phyloP scores from a whole-genome alignment of 2,888 invertebrate species.

The Tholera decimalis region DNA sequence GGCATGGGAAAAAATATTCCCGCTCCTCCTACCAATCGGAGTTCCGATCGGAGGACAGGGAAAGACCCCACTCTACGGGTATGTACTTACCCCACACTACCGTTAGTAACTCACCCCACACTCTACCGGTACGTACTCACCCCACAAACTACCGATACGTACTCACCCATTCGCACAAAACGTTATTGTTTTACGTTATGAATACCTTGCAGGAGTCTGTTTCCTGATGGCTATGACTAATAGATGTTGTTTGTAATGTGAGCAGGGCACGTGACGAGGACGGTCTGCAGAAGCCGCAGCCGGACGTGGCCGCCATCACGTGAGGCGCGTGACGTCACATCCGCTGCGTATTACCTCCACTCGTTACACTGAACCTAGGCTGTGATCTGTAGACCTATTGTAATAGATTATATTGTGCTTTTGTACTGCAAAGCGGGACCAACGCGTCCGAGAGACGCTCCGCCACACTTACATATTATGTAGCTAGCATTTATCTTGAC shows the following conservation, averaged over 20 bases:
- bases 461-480: slow-evolving; percentile 12
- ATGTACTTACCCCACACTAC: neutral
- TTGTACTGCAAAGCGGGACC: slow-evolving; percentile 81
- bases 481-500: slow-evolving; percentile 58
- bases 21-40: too few relatives aligned
- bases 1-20: too few relatives aligned
- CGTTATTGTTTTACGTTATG: too few relatives aligned
- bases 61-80: neutral
- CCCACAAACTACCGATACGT: neutral
- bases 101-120: slow-evolving; percentile 75
- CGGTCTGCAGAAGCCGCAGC: slow-evolving; percentile 78
- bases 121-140: slow-evolving; percentile 71
- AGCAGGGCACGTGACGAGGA: slow-evolving; percentile 87
- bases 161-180: too few relatives aligned
- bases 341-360: slow-evolving; percentile 69
- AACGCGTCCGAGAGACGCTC: slow-evolving; percentile 65
- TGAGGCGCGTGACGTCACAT: slow-evolving; percentile 32
- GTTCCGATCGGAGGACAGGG: too few relatives aligned
- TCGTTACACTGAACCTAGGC: slow-evolving; percentile 83
- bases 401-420: slow-evolving; percentile 78
- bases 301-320: slow-evolving; percentile 85
- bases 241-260: neutral
- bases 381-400: slow-evolving; percentile 88
- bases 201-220: too few relatives aligned
- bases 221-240: too few relatives aligned